Percentiles rank a stretch among this genome's conserved stretches.
These are phyloP conservation scores for Idaea aversata DNA, from an alignment of 2,888 invertebrate genomes.

Conservation along the genomic window DNA sequence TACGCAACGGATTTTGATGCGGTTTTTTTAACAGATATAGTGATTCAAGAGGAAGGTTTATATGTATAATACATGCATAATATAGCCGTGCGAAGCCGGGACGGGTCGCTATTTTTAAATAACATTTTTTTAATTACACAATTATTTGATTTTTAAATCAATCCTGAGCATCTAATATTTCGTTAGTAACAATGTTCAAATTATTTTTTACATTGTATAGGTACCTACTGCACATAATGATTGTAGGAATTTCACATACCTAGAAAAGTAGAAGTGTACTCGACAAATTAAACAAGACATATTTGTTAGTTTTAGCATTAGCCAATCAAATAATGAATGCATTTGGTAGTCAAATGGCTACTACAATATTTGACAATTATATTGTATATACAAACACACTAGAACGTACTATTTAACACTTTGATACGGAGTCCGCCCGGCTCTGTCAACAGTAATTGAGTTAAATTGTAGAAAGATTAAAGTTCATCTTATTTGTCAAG, in stretches of 20 bases:
- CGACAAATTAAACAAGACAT: not conserved
- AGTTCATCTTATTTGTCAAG: not conserved
- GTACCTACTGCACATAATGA: not conserved
- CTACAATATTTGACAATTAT: constrained; percentile 1
- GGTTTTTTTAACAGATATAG: too few relatives aligned
- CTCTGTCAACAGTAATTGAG: not conserved
- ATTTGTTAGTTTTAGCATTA: not conserved
- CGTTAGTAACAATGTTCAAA: not conserved
- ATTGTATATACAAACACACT: not conserved
- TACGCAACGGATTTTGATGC: too few relatives aligned
- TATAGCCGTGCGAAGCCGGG: too few relatives aligned
- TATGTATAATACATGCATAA: too few relatives aligned
- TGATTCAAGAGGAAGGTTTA: too few relatives aligned
- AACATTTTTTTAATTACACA: too few relatives aligned
- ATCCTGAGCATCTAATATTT: not conserved
- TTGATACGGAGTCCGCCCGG: not conserved
- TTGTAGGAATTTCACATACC: not conserved
- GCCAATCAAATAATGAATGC: not conserved
- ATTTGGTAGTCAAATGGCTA: constrained; percentile 1
- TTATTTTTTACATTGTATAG: not conserved
- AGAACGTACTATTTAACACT: not conserved
- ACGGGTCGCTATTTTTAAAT: too few relatives aligned
- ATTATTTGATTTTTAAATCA: too few relatives aligned
- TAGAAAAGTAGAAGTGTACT: not conserved
- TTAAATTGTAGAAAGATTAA: not conserved